Evolutionary conservation across 2,888 invertebrate species (phyloP).

Genomic region (Eumacrocentrus americanus): DNA sequence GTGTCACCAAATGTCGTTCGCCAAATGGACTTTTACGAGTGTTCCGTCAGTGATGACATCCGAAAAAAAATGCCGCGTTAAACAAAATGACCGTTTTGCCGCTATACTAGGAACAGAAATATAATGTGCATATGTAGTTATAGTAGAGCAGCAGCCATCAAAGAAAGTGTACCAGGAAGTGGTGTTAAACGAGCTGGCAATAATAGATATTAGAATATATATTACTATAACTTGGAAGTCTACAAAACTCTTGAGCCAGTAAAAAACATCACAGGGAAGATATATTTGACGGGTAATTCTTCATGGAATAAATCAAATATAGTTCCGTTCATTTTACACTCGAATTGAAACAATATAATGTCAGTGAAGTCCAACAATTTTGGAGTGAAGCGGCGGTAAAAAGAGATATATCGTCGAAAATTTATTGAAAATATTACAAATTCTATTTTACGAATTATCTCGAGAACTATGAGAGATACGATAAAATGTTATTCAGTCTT

Average conservation of each 20-base stretch:
- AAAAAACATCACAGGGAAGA: not conserved
- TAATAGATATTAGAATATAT: not conserved
- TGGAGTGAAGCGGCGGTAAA: no score
- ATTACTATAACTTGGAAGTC: not conserved
- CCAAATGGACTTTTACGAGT: constrained; percentile 18
- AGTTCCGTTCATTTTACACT: not conserved
- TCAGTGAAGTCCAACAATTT: no score
- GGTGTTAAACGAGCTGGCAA: constrained; percentile 27
- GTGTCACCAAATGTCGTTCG: not conserved
- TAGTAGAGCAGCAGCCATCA: constrained; percentile 23
- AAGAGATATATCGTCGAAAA: no score
- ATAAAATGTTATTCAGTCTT: not conserved
- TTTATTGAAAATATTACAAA: no score
- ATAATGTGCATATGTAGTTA: constrained; percentile 33
- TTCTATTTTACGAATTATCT: not conserved
- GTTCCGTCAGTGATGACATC: not conserved
- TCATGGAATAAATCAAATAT: not conserved
- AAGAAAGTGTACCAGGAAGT: constrained; percentile 44
- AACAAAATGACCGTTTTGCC: constrained; percentile 32
- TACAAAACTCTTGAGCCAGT: not conserved
- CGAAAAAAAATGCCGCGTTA: constrained; percentile 19
- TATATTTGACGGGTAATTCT: not conserved
- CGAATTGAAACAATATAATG: no score
- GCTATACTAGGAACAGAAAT: constrained; percentile 41
- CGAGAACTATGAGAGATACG: not conserved